These are phyloP conservation scores for Palythoa grandis DNA, from an alignment of 92 coral and sea anemone species.

Conservation along the genomic window DNA sequence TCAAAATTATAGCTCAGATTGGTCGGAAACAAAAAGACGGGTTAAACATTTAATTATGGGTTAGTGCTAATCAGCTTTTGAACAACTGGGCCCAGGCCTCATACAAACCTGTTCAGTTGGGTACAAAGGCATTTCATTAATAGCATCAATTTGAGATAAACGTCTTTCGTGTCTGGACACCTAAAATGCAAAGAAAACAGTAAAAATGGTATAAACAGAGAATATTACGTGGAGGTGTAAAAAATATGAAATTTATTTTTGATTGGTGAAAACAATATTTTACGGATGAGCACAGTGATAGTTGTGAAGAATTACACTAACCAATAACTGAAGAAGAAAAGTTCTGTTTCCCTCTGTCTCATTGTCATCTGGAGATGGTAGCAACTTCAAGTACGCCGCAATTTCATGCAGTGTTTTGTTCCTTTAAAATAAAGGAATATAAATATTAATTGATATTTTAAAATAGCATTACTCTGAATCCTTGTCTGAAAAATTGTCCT, in stretches of 20 bases:
- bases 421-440: slow-evolving; percentile 41
- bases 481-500: no score
- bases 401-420: slow-evolving; percentile 85
- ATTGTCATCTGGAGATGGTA: slow-evolving; percentile 78
- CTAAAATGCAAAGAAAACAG: slow-evolving; percentile 32
- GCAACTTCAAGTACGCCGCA: slow-evolving; percentile 88
- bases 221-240: background rate
- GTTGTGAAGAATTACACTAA: slow-evolving; percentile 13
- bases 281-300: background rate
- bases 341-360: slow-evolving; percentile 75
- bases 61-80: no score
- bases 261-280: no score
- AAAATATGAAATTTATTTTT: no score
- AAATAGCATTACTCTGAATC: background rate
- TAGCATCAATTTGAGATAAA: slow-evolving; percentile 95
- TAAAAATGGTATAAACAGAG: background rate
- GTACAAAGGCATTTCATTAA: slow-evolving; percentile 97
- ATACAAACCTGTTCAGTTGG: slow-evolving; percentile 92
- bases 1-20: no score
- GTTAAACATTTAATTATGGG: no score
- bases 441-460: background rate
- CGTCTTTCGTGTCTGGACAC: slow-evolving; percentile 97
- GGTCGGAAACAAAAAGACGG: no score
- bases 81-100: background rate
- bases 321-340: slow-evolving; percentile 90